Percentiles rank a stretch among this genome's conserved stretches.
Evolutionary conservation across 2,113 vertebrate genomes (phyloP).

Genomic region (Lutjanus erythropterus): DNA sequence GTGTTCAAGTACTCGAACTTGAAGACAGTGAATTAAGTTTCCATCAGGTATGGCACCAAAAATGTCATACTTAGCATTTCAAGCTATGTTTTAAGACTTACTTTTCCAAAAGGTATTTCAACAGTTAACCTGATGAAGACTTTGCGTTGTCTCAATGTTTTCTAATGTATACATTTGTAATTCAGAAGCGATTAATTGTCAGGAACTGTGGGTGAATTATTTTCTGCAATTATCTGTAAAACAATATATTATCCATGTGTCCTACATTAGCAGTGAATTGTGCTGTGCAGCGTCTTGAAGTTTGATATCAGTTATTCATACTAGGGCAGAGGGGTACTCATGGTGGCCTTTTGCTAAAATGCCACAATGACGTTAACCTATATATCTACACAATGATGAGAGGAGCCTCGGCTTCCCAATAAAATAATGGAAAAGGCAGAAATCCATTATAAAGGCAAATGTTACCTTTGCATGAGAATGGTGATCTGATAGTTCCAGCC

Average conservation of each 20-base stretch:
- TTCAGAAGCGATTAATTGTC: neutral
- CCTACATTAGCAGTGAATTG: neutral
- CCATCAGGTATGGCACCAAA: neutral
- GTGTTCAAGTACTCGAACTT: too few species aligned
- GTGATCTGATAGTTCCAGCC: slow-evolving; percentile 56
- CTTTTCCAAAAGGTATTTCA: neutral
- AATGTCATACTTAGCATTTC: neutral
- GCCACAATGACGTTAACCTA: slow-evolving; percentile 84
- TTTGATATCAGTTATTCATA: slow-evolving; percentile 83
- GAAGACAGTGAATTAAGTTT: neutral
- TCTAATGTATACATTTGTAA: neutral
- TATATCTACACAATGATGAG: slow-evolving; percentile 83
- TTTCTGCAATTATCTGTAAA: neutral
- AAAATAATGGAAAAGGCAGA: slow-evolving; percentile 78
- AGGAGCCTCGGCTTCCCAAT: slow-evolving; percentile 68
- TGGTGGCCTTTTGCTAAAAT: slow-evolving; percentile 87
- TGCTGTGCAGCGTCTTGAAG: slow-evolving; percentile 48
- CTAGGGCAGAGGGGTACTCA: slow-evolving; percentile 63
- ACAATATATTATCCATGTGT: neutral
- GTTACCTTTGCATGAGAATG: slow-evolving; percentile 87
- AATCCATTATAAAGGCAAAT: slow-evolving; percentile 86
- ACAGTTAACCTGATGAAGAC: neutral
- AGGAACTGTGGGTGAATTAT: neutral
- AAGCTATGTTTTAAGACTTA: neutral
- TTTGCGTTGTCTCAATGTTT: neutral